phyloP scores from a whole-genome alignment of 2,888 invertebrate genomes.

The Argyresthia albistria region DNA sequence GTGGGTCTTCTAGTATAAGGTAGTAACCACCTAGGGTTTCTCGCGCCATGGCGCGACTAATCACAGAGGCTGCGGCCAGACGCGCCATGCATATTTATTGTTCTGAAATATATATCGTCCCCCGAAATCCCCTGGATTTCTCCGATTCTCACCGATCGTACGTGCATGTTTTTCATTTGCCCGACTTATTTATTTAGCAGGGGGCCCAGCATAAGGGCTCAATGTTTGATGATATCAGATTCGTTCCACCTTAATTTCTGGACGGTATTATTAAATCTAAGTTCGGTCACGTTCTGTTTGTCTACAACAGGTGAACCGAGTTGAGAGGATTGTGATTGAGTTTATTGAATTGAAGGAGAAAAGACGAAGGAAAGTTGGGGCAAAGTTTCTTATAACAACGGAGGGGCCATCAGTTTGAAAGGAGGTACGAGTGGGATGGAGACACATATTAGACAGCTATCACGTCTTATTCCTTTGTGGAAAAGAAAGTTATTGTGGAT shows the following conservation, averaged over 20 bases:
- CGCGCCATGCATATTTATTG: constrained; percentile 72
- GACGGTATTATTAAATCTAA: constrained; percentile 29
- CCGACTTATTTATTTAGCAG: constrained; percentile 60
- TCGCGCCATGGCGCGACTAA: constrained; percentile 51
- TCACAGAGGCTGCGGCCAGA: constrained; percentile 69
- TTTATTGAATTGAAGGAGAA: too few relatives aligned
- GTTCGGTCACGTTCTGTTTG: constrained; percentile 42
- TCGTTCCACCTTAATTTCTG: constrained; percentile 51
- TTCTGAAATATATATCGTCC: too few relatives aligned
- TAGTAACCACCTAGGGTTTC: too few relatives aligned
- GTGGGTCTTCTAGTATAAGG: too few relatives aligned
- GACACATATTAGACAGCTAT: too few relatives aligned
- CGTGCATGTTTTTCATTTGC: constrained; percentile 66
- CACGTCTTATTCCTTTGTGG: too few relatives aligned
- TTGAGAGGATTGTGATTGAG: too few relatives aligned
- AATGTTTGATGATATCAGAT: constrained; percentile 67
- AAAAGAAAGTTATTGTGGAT: too few relatives aligned
- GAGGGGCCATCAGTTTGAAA: too few relatives aligned
- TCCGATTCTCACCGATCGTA: constrained; percentile 39
- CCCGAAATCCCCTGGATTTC: constrained; percentile 52
- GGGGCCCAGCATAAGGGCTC: constrained; percentile 34
- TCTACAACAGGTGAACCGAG: not conserved
- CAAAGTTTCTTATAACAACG: too few relatives aligned
- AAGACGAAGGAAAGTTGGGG: too few relatives aligned
- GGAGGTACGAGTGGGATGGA: too few relatives aligned